A percentile compares a stretch with the other conserved stretches of the same genome.
Conservation (phyloP, 2,888 invertebrate genomes). For the Drosophila mercatorum region DNA sequence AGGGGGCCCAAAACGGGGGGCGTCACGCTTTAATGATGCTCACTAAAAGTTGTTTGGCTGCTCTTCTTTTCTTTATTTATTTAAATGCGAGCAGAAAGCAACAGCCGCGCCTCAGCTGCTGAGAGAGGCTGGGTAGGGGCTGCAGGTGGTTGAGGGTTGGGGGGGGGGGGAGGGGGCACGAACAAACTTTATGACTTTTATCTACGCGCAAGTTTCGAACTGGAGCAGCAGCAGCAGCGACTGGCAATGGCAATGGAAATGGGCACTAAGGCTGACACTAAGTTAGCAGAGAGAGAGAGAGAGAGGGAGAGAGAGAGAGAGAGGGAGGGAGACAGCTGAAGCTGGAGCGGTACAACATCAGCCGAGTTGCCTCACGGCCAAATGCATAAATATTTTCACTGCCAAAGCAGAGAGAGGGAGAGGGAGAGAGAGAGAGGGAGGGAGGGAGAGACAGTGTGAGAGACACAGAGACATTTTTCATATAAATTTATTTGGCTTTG, state of each 20-base stretch:
- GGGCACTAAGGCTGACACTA: slow-evolving; percentile 4
- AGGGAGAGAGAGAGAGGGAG: neutral
- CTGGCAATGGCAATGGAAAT: neutral
- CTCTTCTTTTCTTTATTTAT: slow-evolving; percentile 29
- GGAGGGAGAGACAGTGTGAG: neutral
- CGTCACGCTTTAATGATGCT: slow-evolving; percentile 45
- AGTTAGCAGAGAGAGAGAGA: neutral
- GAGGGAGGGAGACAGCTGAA: neutral
- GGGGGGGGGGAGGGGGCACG: slow-evolving; percentile 19
- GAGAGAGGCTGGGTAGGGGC: neutral
- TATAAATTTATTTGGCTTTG: slow-evolving; percentile 69
- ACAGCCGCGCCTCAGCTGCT: slow-evolving; percentile 55
- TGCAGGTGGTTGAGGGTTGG: neutral
- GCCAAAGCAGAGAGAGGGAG: slow-evolving; percentile 22
- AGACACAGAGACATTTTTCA: slow-evolving; percentile 63
- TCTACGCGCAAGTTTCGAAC: slow-evolving; percentile 66
- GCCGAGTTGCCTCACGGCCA: slow-evolving; percentile 68
- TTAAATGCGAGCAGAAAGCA: slow-evolving; percentile 54
- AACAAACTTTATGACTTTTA: slow-evolving; percentile 72
- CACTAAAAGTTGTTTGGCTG: slow-evolving; percentile 12
- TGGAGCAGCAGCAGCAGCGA: slow-evolving; percentile 28
- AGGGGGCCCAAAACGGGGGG: neutral
- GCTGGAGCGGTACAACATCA: slow-evolving; percentile 21
- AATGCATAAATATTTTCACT: slow-evolving; percentile 71
- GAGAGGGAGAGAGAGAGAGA: neutral